phyloP scores from a whole-genome alignment of 2,888 invertebrate genomes.

The Biston betularia region DNA sequence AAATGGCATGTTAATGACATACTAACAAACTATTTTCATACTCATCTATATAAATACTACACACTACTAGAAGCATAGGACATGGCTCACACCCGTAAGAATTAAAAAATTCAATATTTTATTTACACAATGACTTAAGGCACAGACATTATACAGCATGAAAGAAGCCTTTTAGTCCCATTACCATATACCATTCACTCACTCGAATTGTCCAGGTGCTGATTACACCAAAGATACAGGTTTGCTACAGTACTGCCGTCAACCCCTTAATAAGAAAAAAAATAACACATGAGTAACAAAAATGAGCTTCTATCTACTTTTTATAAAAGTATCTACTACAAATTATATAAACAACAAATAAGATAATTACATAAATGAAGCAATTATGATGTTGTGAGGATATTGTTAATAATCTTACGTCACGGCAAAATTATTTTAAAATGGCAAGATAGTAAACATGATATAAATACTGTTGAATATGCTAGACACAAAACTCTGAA shows the following conservation, averaged over 20 bases:
- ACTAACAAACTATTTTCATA: too few relatives aligned
- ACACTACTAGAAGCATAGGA: conserved; percentile 22
- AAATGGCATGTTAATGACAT: neutral
- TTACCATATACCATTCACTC: conserved; percentile 55
- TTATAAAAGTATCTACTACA: neutral
- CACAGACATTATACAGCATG: conserved; percentile 32
- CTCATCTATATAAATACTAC: conserved; percentile 10
- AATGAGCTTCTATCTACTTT: conserved; percentile 14
- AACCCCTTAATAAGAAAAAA: conserved; percentile 63
- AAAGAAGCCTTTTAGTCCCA: conserved; percentile 50
- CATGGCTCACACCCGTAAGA: conserved; percentile 17
- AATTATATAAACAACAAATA: neutral
- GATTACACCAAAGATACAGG: conserved; percentile 32
- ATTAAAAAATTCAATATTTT: conserved; percentile 11
- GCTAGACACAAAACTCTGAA: neutral
- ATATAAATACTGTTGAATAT: neutral
- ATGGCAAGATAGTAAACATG: too few relatives aligned
- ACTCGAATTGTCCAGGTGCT: conserved; percentile 47
- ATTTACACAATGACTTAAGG: conserved; percentile 14
- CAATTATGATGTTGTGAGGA: neutral
- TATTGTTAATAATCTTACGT: neutral
- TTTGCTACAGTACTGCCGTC: conserved; percentile 49
- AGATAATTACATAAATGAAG: neutral
- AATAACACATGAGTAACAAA: conserved; percentile 44
- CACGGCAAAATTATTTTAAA: neutral